These are phyloP conservation scores for Ammodytes dubius DNA, from an alignment of 2,113 vertebrate genomes.

Conservation along the genomic window DNA sequence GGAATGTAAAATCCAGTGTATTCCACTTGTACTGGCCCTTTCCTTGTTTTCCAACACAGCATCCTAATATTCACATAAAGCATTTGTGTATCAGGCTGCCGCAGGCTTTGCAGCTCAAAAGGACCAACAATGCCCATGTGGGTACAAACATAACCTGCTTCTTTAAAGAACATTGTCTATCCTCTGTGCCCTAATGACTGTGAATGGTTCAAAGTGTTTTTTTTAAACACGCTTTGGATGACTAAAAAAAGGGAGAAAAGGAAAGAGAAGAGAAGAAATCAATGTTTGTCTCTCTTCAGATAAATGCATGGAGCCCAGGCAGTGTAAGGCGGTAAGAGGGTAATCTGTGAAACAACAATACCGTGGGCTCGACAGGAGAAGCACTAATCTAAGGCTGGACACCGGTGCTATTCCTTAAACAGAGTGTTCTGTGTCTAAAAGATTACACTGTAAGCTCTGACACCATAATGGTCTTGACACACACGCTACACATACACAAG, in stretches of 20 bases:
- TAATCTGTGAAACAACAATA: conserved; percentile 81
- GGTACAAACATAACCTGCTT: conserved; percentile 16
- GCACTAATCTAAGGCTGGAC: conserved; percentile 74
- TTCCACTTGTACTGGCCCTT: background rate
- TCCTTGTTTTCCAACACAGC: background rate
- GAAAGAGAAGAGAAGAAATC: conserved; percentile 71
- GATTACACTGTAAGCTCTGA: conserved; percentile 77
- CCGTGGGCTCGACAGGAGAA: conserved; percentile 67
- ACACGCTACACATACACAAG: conserved; percentile 24
- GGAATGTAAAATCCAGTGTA: conserved; percentile 14
- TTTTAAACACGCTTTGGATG: conserved; percentile 52
- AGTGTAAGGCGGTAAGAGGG: conserved; percentile 64
- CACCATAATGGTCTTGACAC: conserved; percentile 69
- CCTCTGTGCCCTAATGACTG: conserved; percentile 49
- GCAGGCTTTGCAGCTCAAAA: conserved; percentile 38
- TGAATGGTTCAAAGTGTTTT: conserved; percentile 45
- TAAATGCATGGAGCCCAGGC: conserved; percentile 68
- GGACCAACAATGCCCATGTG: background rate
- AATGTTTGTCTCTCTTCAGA: conserved; percentile 76
- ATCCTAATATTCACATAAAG: conserved; percentile 16
- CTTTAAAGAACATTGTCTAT: conserved; percentile 38
- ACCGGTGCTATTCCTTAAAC: conserved; percentile 71
- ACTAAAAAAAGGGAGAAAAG: conserved; percentile 57
- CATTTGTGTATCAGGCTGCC: conserved; percentile 8
- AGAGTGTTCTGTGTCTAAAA: conserved; percentile 74